phyloP scores from a whole-genome alignment of 1,140 invertebrate species.

The Nephila pilipes region DNA sequence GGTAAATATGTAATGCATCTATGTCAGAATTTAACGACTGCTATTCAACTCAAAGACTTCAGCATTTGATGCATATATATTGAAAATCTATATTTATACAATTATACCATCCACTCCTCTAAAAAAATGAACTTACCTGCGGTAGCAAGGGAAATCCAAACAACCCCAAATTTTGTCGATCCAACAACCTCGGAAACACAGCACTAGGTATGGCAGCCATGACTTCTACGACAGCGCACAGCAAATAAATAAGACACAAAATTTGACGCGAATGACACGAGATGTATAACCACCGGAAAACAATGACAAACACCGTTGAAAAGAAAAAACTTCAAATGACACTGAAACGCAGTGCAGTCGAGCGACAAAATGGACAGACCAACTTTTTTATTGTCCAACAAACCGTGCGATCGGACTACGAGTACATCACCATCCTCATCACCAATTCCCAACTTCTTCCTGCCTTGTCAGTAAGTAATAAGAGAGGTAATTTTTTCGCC shows the following conservation, averaged over 20 bases:
- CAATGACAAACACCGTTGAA: slow-evolving; percentile 19
- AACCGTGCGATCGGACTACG: slow-evolving; percentile 50
- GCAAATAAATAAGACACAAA: slow-evolving; percentile 6
- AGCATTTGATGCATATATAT: no score
- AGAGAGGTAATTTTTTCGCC: slow-evolving; percentile 38
- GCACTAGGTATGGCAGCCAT: slow-evolving; percentile 71
- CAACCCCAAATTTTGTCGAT: slow-evolving; percentile 71
- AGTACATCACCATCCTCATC: slow-evolving; percentile 65
- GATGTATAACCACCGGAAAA: slow-evolving; percentile 29
- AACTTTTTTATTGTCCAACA: slow-evolving; percentile 52
- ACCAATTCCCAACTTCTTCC: slow-evolving; percentile 41
- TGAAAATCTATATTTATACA: no score
- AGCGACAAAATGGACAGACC: not conserved
- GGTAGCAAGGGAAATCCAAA: slow-evolving; percentile 71
- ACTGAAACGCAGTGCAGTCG: not conserved
- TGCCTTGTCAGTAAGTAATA: slow-evolving; percentile 40
- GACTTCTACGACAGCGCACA: not conserved
- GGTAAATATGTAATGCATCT: no score
- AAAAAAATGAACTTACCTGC: slow-evolving; percentile 38
- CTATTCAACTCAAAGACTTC: no score
- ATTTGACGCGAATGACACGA: not conserved
- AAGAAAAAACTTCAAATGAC: not conserved
- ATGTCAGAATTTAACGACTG: no score
- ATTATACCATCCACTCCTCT: not conserved
- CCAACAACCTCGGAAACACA: slow-evolving; percentile 72